Evolutionary conservation across 2,888 invertebrate genomes (phyloP), one percentile per base, ranked within the genome.

Genomic region (Drosophila dives): DNA sequence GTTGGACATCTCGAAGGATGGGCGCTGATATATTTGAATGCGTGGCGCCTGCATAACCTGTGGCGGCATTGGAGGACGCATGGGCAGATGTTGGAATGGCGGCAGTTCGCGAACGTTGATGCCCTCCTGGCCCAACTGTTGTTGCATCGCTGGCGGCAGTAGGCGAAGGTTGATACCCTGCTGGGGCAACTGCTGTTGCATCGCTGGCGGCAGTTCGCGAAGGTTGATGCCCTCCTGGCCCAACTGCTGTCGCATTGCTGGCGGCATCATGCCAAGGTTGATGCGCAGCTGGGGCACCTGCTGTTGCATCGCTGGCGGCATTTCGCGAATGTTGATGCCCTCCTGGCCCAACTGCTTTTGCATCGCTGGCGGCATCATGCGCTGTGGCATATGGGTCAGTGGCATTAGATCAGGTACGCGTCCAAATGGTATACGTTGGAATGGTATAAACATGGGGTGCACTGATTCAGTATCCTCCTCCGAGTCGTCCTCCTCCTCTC

Each of bases 341-440:
- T 29, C 29, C 29, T 29, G 29, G 29, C 29, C 91, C 64, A 84
- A 87, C 58, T 90, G 91, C 65, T 90, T 90, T 64, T 90, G 91
- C 76, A 84, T 79, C 48, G 91, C 91, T 59, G 92, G 91, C 5
- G 91, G 91, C 90, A 91, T 91, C 86, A 91, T 92, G 49, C 91
- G 90, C 79, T 92, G 92, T 36, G 92, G 93, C 93, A 93, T 93
- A 59, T 94, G 94, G 77, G 95, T 94, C 91, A 95, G 93, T 15
- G 94, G 94, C 80, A 94, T 94, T 85, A 94, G 93, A 45, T 94
- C 94, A 84, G 94, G 93, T 50, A 94, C 94, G 77, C 93, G 93
- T 23, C 94, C 89, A 54, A 94, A 94, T 71, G 94, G 94, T 69
- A 94, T 93, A 74, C 94, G 92, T 86, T 93, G 93, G 77, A 92